Conservation (phyloP, 2,888 invertebrate genomes). For the Drosophila limbata region DNA sequence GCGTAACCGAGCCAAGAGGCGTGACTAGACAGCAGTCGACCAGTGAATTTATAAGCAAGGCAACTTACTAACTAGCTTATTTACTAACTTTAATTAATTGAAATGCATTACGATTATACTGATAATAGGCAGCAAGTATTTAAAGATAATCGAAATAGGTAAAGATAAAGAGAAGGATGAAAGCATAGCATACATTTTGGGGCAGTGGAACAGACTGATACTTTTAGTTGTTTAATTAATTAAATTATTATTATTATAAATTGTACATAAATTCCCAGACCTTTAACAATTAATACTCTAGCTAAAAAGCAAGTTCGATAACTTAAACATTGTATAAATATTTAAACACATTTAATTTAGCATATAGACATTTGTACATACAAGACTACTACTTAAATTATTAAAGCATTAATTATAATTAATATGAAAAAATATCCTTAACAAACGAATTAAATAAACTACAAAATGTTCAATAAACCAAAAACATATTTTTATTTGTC, state of each 20-base stretch:
- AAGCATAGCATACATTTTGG: slow-evolving; percentile 62
- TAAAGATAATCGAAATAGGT: slow-evolving; percentile 2
- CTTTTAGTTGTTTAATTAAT: slow-evolving; percentile 76
- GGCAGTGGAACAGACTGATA: slow-evolving; percentile 82
- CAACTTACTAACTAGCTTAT: slow-evolving; percentile 39
- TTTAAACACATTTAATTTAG: slow-evolving; percentile 22
- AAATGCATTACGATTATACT: slow-evolving; percentile 21
- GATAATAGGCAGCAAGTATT: slow-evolving; percentile 2
- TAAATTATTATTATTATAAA: slow-evolving; percentile 19
- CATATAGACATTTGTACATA: slow-evolving; percentile 56
- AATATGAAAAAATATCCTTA: slow-evolving; percentile 31
- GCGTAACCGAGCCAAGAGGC: slow-evolving; percentile 75
- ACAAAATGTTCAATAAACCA: slow-evolving; percentile 56
- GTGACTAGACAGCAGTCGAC: slow-evolving; percentile 51
- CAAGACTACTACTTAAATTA: slow-evolving; percentile 54
- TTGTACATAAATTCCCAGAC: slow-evolving; percentile 48
- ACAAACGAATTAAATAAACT: slow-evolving; percentile 40
- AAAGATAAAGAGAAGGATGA: neutral
- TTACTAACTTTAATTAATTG: slow-evolving; percentile 30
- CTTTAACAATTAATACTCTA: slow-evolving; percentile 25
- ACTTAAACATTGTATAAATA: slow-evolving; percentile 55
- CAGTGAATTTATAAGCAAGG: slow-evolving; percentile 77
- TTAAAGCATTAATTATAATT: slow-evolving; percentile 52
- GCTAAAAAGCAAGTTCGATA: slow-evolving; percentile 35
- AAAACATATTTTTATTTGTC: slow-evolving; percentile 51